These are phyloP conservation scores for Hemicentrotus pulcherrimus DNA, from an alignment of 35 echinoderm and acorn worm genomes.

Conservation along the genomic window DNA sequence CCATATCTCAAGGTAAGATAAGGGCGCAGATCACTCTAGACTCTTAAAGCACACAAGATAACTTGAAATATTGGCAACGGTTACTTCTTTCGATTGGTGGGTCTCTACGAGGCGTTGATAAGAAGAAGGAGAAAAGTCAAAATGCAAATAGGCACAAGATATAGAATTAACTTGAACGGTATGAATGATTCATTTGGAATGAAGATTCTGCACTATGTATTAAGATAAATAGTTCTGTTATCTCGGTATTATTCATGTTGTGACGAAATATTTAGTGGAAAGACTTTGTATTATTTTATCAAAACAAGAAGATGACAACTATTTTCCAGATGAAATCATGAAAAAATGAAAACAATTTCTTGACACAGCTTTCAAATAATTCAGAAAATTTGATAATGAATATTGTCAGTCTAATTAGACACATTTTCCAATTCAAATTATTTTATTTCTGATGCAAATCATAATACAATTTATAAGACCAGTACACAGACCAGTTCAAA, in stretches of 20 bases:
- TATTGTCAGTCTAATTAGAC: no score
- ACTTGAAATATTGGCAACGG: neutral
- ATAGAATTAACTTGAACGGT: neutral
- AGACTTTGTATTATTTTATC: no score
- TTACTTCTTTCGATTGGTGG: neutral
- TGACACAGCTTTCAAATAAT: no score
- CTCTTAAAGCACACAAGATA: neutral
- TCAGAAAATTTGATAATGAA: no score
- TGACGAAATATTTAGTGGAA: neutral
- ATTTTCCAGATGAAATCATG: no score
- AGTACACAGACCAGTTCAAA: no score
- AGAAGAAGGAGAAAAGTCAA: neutral
- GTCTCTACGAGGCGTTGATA: neutral
- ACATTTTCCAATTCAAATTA: no score
- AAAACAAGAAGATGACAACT: no score
- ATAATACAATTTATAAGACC: no score
- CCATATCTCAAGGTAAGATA: neutral
- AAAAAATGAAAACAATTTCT: no score
- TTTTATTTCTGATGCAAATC: no score
- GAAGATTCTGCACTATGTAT: neutral
- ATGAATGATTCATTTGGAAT: neutral
- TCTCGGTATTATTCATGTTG: neutral
- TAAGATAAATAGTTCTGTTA: neutral
- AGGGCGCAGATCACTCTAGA: neutral
- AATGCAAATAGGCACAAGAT: neutral